phyloP scores from a whole-genome alignment of 1,140 invertebrate species.

The Drosophila grimshawi region DNA sequence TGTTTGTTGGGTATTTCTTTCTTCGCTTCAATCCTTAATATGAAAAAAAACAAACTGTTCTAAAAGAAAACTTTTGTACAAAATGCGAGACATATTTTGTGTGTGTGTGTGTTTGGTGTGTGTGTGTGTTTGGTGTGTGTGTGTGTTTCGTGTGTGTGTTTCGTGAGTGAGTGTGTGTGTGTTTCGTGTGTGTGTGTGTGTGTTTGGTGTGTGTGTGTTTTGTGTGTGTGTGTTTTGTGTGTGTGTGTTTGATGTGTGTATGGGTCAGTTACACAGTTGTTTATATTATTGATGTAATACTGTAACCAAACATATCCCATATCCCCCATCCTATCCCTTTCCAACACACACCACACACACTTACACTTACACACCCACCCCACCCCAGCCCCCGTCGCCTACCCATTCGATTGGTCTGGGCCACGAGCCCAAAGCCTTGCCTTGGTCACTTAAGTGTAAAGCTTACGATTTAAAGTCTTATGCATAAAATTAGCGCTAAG shows the following conservation, averaged over 20 bases:
- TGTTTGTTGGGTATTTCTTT: constrained; percentile 2
- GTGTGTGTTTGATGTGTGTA: neutral
- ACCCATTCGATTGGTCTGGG: no score
- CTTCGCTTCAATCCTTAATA: constrained; percentile 7
- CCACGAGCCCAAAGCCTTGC: no score
- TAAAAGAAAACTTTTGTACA: constrained; percentile 47
- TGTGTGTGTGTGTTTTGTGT: no score
- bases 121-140: no score
- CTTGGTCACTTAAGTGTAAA: constrained; percentile 12
- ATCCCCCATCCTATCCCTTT: no score
- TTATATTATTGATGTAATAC: constrained; percentile 10
- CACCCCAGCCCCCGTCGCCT: no score
- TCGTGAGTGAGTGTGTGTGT: no score
- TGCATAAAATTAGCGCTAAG: constrained; percentile 21
- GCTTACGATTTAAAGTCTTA: constrained; percentile 15
- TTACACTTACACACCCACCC: no score
- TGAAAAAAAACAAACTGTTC: constrained; percentile 28
- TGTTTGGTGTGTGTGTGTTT: no score
- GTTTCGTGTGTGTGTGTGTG: neutral
- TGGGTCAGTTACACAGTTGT: constrained; percentile 5
- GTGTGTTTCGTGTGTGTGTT: neutral
- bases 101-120: neutral
- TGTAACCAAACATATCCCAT: constrained; percentile 1
- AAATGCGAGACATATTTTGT: constrained; percentile 34
- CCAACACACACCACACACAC: no score